Evolutionary conservation across 1,140 invertebrate genomes (phyloP), one percentile per base, ranked within the genome.

Genomic region (Drosophila guanche): DNA sequence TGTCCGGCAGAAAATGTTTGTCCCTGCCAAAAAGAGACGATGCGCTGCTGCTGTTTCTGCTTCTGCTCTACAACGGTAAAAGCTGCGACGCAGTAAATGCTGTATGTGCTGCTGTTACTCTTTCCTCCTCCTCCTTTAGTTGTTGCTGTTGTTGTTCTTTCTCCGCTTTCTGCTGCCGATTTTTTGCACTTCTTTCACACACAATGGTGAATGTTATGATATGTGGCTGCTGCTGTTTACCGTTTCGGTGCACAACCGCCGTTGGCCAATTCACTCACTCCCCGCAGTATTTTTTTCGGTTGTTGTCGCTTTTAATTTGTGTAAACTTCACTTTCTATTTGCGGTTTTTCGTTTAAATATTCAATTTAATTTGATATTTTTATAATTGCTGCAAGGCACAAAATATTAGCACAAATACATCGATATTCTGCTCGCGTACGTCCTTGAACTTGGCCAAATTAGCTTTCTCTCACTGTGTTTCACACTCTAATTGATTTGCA

Each of bases 1-100:
- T 50, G 52, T 76, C 61, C 63, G 69, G 68, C 50, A 22, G 50
- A 60, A 65, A 73, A 59, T 63, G 73, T 52, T 65, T 74, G 71
- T 43, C 69, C 42, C 61, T 75, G 33, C 33, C 33, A 37, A 37
- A 37, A 12, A 56, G 52, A 12, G 48, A 70, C 59, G 59, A 71
- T 71, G 58, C 45, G 48, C 40, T 42, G 42, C 4, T 57, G 63
- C 42, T 51, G 50, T 16, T 63, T 79, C 63, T 51, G 70, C 52
- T 42, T 23, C 20, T 41, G 51, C 45, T 48, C 68, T 85, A 57
- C 60, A 80, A 86, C 76, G 81, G 77, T 75, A 80, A 85, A 77
- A 62, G 67, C 65, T 85, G 81, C 81, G 81, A 54, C 81, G 81
- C 83, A 85, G 81, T 85, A 80, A 69, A 83, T 58, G 37, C 51